phyloP scores from a whole-genome alignment of 2,888 invertebrate species.

The Allygus modestus region DNA sequence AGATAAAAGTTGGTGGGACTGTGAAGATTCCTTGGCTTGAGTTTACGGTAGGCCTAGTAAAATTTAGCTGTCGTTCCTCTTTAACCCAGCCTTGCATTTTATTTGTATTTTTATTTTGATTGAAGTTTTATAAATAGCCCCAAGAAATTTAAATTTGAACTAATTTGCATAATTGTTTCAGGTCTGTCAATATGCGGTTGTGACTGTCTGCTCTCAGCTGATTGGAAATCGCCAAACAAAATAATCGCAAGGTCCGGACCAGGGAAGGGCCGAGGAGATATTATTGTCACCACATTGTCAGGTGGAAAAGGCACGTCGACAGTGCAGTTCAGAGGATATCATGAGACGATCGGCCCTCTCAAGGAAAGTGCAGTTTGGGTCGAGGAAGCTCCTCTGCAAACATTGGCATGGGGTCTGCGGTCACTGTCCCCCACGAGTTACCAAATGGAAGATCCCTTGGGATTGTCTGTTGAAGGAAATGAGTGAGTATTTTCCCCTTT shows the following conservation, averaged over 20 bases:
- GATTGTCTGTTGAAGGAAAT: slow-evolving; percentile 94
- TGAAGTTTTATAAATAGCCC: too few species aligned
- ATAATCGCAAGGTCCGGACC: slow-evolving; percentile 97
- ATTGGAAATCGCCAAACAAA: slow-evolving; percentile 99
- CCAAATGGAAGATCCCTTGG: slow-evolving; percentile 94
- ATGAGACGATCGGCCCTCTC: slow-evolving; percentile 93
- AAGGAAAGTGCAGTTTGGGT: slow-evolving; percentile 99
- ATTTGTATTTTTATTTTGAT: too few species aligned
- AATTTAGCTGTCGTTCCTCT: too few species aligned
- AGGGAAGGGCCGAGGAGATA: slow-evolving; percentile 94
- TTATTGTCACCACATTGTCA: slow-evolving; percentile 90
- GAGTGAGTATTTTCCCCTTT: slow-evolving; percentile 79
- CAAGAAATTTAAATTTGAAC: too few species aligned
- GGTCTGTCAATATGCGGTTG: slow-evolving; percentile 97
- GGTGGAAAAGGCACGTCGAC: slow-evolving; percentile 94
- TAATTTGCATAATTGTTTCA: slow-evolving; percentile 73
- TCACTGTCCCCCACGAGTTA: slow-evolving; percentile 91
- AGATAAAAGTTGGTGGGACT: too few species aligned
- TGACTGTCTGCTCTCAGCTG: slow-evolving; percentile 95
- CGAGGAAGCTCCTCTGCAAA: slow-evolving; percentile 93
- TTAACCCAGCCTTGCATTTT: too few species aligned
- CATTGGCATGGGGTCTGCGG: slow-evolving; percentile 89
- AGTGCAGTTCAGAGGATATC: slow-evolving; percentile 87
- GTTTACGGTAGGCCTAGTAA: too few species aligned
- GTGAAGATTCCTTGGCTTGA: too few species aligned